Conservation (phyloP, 2,888 invertebrate genomes). For the Ichneumon xanthorius region DNA sequence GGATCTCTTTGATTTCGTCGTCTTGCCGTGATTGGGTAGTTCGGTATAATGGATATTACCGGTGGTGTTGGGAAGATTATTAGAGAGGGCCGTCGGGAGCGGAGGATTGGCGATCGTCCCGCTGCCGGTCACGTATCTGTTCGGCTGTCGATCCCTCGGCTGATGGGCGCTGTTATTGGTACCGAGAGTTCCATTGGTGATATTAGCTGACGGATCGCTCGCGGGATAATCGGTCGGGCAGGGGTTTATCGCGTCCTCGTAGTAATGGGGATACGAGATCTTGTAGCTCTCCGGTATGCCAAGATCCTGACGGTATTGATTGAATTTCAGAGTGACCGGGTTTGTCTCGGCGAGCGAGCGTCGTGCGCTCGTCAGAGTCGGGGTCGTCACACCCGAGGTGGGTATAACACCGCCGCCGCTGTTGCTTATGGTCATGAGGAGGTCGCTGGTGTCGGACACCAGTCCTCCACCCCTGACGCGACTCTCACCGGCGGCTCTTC, state of each 20-base stretch:
- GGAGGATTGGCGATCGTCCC: conserved; percentile 22
- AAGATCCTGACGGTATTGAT: conserved; percentile 78
- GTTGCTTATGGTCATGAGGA: conserved; percentile 46
- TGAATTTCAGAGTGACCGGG: conserved; percentile 71
- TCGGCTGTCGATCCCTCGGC: conserved; percentile 65
- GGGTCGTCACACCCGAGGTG: conserved; percentile 33
- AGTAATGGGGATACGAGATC: conserved; percentile 83
- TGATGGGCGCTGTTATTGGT: conserved; percentile 64
- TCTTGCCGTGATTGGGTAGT: conserved; percentile 35
- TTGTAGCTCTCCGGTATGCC: conserved; percentile 82
- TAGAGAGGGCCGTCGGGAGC: conserved; percentile 44
- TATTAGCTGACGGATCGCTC: conserved; percentile 29
- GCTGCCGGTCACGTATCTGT: conserved; percentile 67
- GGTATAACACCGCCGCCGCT: conserved; percentile 24
- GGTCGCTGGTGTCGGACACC: conserved; percentile 55
- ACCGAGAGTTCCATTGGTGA: conserved; percentile 39
- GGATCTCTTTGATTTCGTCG: conserved; percentile 54
- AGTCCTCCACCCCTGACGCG: conserved; percentile 54
- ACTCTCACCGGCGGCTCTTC: conserved; percentile 65
- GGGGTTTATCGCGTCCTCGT: conserved; percentile 78
- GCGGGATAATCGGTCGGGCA: conserved; percentile 75
- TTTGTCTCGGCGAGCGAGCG: conserved; percentile 32
- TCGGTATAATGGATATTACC: conserved; percentile 51
- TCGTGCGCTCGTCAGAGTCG: conserved; percentile 43
- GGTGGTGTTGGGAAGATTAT: conserved; percentile 25